Evolutionary conservation across 1,140 invertebrate genomes (phyloP), one percentile per base, ranked within the genome.

Genomic region (Hylaeus volcanicus): DNA sequence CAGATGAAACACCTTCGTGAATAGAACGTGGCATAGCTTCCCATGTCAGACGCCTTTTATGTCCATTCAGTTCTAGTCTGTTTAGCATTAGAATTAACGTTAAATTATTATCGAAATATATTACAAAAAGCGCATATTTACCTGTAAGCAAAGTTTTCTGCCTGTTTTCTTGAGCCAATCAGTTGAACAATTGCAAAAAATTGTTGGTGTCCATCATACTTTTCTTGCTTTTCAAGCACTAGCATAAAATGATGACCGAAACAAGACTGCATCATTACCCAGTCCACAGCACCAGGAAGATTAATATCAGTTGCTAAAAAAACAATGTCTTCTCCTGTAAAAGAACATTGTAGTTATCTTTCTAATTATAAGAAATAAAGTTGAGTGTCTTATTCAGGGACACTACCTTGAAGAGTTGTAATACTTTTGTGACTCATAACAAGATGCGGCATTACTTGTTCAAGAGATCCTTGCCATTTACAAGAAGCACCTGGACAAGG

Each of bases 241-340:
- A 99, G 94, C 99, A 99, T 99, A 92, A 99, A 99, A 93, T 99
- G 97, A 91, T 99, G 98, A 74, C 98, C 98, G 93, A 99, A 99
- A 94, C 99, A 99, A 11, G 98, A 99, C 92, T 99, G 99, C 98
- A 99, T 99, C 99, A 99, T 99, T 0, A 99, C 99, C 99, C 99
- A 99, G 92, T 99, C 99, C 2, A 99, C 99, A 75, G 99, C 99
- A 78, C 99, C 99, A 68, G 99, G 98, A 82, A 99, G 95, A 94
- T 99, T 99, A 71, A 99, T 99, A 94, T 99, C 99, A 60, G 99
- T 99, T 1, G 99, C 99, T 85, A 99, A 94, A 93, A 99, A 99
- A 60, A 99, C 99, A 90, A 99, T 99, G 92, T 99, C 99, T 94
- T 99, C 99, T 14, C 97, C 96, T 94, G 68, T 14, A 90, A 78